Evolutionary conservation across 64 coral and sea anemone species (phyloP), one percentile per base, ranked within the genome.

Genomic region (Anthopleura sola): DNA sequence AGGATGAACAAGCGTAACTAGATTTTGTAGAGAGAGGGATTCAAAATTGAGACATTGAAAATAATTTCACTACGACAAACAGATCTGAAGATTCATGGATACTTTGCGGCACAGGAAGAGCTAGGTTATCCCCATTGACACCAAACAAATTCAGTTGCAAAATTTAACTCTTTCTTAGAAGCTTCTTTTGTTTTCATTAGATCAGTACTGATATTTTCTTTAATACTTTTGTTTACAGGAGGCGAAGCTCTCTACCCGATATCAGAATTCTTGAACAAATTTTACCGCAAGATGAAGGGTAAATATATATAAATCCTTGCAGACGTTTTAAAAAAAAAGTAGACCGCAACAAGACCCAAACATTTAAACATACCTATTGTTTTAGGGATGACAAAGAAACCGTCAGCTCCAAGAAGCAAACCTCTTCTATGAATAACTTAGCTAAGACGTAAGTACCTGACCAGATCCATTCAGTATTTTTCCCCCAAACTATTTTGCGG

Each of bases 221-320:
- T 78, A 8, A 44, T 44, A 3, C 9, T 78, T 62, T 77, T 85
- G 4, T 90, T 55, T 87, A 62, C 47, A 90, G 37, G 86, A 94
- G 85, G 84, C 85, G 93, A 80, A 90, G 79, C 24, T 94, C 93
- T 18, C 85, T 94, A 18, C 93, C 93, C 39, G 88, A 94, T 47
- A 55, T 94, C 56, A 81, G 93, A 55, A 80, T 81, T 77, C 83
- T 83, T 9, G 33, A 62, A 53, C n/a, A 19, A 44, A 21, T 38
- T 33, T 14, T 62, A 44, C 8, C 18, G 24, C 37, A 60, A n/a
- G 44, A 3, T 66, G 3, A 6, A 28, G 23, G 24, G 54, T 78
- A 48, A 54, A 46, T 60, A 49, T 3, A 36, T 3, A 2, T 60
- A 50, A 19, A 68, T 28, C 20, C 21, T 32, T 85, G n/a, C n/a